Percentiles rank a stretch among this genome's conserved stretches.
These are phyloP conservation scores for Clunio marinus DNA, from an alignment of 2,888 invertebrate genomes.

Conservation along the genomic window DNA sequence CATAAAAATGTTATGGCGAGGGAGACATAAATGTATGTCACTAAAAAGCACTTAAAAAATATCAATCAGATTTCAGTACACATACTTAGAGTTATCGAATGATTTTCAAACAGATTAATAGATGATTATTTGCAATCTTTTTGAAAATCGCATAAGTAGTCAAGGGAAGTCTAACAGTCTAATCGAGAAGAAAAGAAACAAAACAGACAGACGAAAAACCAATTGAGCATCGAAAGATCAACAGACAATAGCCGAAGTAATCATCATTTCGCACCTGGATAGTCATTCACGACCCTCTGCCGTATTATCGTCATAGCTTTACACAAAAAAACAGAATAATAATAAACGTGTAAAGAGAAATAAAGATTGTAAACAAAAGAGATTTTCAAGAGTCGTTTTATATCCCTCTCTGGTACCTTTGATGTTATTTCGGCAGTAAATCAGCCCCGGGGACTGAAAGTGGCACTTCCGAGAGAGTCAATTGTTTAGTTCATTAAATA, in stretches of 20 bases:
- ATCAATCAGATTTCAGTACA: too few relatives aligned
- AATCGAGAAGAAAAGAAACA: too few relatives aligned
- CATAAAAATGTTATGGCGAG: constrained; percentile 4
- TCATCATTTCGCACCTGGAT: constrained; percentile 39
- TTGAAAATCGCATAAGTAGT: too few relatives aligned
- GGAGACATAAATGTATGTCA: too few relatives aligned
- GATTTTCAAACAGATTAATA: too few relatives aligned
- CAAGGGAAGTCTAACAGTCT: too few relatives aligned
- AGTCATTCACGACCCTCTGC: not conserved
- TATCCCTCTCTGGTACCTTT: constrained; percentile 8
- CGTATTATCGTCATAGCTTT: not conserved
- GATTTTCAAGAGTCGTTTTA: not conserved
- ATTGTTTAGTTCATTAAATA: constrained; percentile 39
- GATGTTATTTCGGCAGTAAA: constrained; percentile 25
- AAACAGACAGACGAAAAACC: too few relatives aligned
- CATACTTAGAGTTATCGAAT: too few relatives aligned
- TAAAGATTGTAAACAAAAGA: constrained; percentile 11
- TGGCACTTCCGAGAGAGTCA: constrained; percentile 30
- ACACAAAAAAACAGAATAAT: not conserved
- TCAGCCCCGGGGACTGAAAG: constrained; percentile 23
- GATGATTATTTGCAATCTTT: too few relatives aligned
- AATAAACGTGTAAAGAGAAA: not conserved
- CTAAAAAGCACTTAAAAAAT: too few relatives aligned
- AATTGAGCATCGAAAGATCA: constrained; percentile 5
- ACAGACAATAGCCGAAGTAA: not conserved